Percentiles rank a stretch among this genome's conserved stretches.
Evolutionary conservation across 2,113 vertebrate genomes (phyloP).

Genomic region (Xenus cinereus): DNA sequence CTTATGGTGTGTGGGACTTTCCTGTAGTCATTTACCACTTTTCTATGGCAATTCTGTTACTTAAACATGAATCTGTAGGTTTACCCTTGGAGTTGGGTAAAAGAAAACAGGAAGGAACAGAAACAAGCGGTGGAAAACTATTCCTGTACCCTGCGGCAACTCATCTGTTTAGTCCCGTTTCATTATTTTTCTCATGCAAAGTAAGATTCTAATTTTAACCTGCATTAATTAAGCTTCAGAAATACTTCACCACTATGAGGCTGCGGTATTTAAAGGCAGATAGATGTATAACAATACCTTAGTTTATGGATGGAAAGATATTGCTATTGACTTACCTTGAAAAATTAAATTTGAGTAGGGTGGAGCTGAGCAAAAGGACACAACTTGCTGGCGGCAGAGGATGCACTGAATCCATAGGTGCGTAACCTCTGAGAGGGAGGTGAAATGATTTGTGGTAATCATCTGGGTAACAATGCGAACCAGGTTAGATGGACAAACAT

Average conservation of each 20-base stretch:
- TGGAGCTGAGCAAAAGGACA: neutral
- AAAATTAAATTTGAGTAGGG: neutral
- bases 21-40: neutral
- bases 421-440: neutral
- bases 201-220: neutral
- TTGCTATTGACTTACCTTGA: neutral
- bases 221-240: neutral
- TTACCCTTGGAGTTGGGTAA: neutral
- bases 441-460: neutral
- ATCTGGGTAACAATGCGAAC: neutral
- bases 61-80: neutral
- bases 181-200: slow-evolving; percentile 8
- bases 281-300: neutral
- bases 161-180: neutral
- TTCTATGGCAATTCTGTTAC: fast-evolving
- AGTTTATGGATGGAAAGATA: neutral
- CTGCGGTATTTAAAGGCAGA: neutral
- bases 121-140: neutral
- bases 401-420: fast-evolving
- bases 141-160: neutral
- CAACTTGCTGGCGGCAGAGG: neutral
- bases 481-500: neutral
- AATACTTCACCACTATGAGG: neutral
- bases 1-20: neutral
- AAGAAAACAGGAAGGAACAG: neutral